These are phyloP conservation scores for Sesamia inferens DNA, from an alignment of 2,888 invertebrate genomes.

Conservation along the genomic window DNA sequence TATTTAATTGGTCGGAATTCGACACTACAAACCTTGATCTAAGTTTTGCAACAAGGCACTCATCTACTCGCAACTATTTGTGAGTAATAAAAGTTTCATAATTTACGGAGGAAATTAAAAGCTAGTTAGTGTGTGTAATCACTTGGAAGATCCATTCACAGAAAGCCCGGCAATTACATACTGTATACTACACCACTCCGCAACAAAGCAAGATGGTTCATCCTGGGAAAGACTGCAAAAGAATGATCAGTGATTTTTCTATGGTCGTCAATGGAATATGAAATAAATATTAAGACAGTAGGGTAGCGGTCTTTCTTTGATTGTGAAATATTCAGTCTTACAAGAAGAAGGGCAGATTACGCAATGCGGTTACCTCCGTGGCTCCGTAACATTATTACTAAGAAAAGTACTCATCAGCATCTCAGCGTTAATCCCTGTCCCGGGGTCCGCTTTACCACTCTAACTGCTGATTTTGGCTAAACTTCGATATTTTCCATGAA, in stretches of 20 bases:
- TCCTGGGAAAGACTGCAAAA: not conserved
- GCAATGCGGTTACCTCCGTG: not conserved
- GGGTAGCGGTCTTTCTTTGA: not conserved
- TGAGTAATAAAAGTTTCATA: conserved; percentile 40
- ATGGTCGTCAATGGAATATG: not conserved
- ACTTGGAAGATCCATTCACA: conserved; percentile 33
- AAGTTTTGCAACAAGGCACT: conserved; percentile 31
- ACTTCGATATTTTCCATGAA: too few species aligned
- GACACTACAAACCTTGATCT: conserved; percentile 23
- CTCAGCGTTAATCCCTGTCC: too few species aligned
- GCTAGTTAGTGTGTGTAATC: conserved; percentile 53
- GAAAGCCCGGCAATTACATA: conserved; percentile 22
- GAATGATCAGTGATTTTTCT: not conserved
- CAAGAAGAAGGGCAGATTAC: not conserved
- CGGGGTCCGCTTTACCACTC: too few species aligned
- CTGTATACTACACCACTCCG: not conserved
- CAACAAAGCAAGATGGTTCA: not conserved
- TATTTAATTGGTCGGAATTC: conserved; percentile 17
- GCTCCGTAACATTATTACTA: not conserved
- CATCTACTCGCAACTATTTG: conserved; percentile 26
- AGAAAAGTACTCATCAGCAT: not conserved
- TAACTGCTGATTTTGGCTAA: too few species aligned
- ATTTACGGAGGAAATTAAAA: conserved; percentile 55
- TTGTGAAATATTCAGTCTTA: not conserved
- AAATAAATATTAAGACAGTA: not conserved